Percentiles rank a stretch among this genome's conserved stretches.
Evolutionary conservation across 2,797 vertebrate genomes (phyloP).

Genomic region (Anguilla obscura): DNA sequence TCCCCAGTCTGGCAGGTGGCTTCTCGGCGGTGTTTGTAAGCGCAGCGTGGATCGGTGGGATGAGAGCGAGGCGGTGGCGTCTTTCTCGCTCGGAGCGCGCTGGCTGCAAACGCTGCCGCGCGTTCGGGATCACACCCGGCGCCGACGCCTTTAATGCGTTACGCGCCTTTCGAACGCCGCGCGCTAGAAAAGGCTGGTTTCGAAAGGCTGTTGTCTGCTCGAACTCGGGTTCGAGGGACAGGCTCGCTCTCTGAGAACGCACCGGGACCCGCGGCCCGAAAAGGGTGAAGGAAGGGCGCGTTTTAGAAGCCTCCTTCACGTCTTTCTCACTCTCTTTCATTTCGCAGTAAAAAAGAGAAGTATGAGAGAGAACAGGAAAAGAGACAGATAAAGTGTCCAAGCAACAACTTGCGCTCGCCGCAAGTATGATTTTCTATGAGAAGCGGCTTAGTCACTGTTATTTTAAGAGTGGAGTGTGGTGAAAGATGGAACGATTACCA

Average conservation of each 20-base stretch:
- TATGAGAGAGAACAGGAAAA: background rate
- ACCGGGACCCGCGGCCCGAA: background rate
- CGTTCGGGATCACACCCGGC: background rate
- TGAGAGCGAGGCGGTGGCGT: background rate
- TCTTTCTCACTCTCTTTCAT: background rate
- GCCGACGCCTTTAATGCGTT: background rate
- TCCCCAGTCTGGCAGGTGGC: background rate
- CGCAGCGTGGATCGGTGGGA: background rate
- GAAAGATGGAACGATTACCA: background rate
- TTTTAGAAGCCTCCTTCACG: background rate
- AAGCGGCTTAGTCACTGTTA: background rate
- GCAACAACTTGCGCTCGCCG: background rate
- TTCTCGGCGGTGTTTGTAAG: background rate
- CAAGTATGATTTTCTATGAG: background rate
- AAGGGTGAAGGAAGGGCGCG: background rate
- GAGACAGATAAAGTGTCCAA: background rate
- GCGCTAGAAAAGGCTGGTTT: slow-evolving; percentile 14
- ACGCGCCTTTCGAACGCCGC: background rate
- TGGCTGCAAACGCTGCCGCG: background rate
- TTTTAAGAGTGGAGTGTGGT: background rate
- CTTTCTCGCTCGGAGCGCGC: background rate
- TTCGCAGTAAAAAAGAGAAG: background rate
- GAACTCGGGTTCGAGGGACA: slow-evolving; percentile 8
- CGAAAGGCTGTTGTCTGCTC: slow-evolving; percentile 18
- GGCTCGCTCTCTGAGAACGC: background rate